A percentile compares a stretch with the other conserved stretches of the same genome.
These are phyloP conservation scores for Acanthurus lineatus DNA, from an alignment of 2,797 vertebrate genomes.

Conservation along the genomic window DNA sequence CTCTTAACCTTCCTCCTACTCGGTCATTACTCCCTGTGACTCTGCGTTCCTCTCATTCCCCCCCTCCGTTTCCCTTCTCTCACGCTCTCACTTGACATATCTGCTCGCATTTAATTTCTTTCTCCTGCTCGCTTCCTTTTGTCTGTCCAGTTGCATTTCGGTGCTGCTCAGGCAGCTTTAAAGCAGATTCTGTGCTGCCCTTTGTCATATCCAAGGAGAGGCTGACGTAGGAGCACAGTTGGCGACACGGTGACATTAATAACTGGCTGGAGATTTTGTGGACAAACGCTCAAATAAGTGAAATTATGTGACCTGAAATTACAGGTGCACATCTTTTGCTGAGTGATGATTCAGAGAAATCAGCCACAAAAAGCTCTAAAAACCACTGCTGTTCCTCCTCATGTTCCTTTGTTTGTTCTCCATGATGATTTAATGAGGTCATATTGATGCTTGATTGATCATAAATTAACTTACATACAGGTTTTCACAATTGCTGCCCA, in stretches of 20 bases:
- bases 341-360: not conserved
- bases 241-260: constrained; percentile 5
- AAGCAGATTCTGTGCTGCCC: constrained; percentile 12
- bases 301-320: not conserved
- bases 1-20: constrained; percentile 29
- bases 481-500: not conserved
- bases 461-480: not conserved
- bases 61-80: not conserved
- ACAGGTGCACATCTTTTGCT: not conserved
- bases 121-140: constrained; percentile 18
- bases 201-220: constrained; percentile 6
- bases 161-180: not conserved
- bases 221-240: not conserved
- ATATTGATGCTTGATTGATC: not conserved
- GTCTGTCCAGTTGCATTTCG: not conserved
- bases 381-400: not conserved
- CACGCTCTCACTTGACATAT: constrained; percentile 19
- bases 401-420: not conserved
- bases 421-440: not conserved
- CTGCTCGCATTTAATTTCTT: constrained; percentile 34
- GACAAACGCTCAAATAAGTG: not conserved
- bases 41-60: not conserved
- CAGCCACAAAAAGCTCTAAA: not conserved
- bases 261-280: constrained; percentile 5
- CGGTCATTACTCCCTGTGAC: not conserved